Conservation (phyloP, 1,140 invertebrate species). For the Bicyclus anynana region DNA sequence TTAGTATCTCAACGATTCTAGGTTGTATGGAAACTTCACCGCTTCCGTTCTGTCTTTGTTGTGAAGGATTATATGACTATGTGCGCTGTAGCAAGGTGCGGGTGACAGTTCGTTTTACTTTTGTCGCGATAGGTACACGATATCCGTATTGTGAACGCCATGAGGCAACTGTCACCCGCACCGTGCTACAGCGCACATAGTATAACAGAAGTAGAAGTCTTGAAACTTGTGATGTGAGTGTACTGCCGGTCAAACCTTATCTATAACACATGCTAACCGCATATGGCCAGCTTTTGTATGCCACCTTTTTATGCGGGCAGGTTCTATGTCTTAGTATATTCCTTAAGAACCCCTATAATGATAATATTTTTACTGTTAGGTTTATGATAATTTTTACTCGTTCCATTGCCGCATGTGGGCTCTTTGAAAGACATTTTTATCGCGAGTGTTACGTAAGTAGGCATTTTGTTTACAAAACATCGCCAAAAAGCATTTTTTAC, state of each 20-base stretch:
- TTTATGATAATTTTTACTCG: slow-evolving; percentile 37
- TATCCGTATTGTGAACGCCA: too few relatives aligned
- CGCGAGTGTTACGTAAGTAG: too few relatives aligned
- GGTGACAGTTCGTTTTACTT: too few relatives aligned
- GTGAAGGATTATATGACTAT: too few relatives aligned
- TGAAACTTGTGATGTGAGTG: not conserved
- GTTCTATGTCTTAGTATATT: slow-evolving; percentile 9
- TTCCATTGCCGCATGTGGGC: slow-evolving; percentile 47
- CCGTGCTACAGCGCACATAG: too few relatives aligned
- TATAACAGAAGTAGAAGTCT: not conserved
- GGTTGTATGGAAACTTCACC: too few relatives aligned
- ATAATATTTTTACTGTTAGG: slow-evolving; percentile 36
- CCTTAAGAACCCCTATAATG: slow-evolving; percentile 44
- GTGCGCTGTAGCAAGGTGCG: too few relatives aligned
- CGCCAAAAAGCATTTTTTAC: not conserved
- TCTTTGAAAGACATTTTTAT: not conserved
- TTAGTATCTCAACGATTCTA: too few relatives aligned
- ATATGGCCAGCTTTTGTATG: slow-evolving; percentile 4
- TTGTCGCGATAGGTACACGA: too few relatives aligned
- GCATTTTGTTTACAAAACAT: too few relatives aligned
- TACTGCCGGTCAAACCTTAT: not conserved
- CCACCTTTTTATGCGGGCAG: slow-evolving; percentile 11
- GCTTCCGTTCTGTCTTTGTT: too few relatives aligned
- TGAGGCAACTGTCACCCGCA: too few relatives aligned
- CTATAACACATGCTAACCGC: slow-evolving; percentile 10